These are phyloP conservation scores for Cydia pomonella DNA, from an alignment of 1,140 invertebrate species.

Conservation along the genomic window DNA sequence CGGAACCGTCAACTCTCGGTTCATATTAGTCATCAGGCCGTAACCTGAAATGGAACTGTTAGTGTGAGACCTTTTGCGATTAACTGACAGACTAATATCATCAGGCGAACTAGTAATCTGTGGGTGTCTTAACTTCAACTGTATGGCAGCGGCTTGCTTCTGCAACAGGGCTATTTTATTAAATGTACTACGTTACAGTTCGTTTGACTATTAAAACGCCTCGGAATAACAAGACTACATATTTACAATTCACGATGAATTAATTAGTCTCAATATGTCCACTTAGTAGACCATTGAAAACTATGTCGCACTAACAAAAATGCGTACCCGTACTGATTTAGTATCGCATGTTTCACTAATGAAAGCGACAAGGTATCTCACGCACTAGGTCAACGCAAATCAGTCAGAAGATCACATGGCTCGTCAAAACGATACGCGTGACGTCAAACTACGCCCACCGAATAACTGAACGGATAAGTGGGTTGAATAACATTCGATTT, in stretches of 20 bases:
- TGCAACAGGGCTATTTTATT: no score
- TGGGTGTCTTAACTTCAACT: no score
- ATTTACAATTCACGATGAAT: no score
- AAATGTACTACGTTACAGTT: no score
- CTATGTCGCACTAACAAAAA: not conserved
- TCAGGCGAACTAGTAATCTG: no score
- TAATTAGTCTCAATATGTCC: not conserved
- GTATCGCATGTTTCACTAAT: not conserved
- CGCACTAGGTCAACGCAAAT: not conserved
- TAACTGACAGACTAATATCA: no score
- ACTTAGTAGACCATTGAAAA: not conserved
- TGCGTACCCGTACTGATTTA: not conserved
- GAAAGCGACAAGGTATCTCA: not conserved
- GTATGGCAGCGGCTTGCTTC: no score
- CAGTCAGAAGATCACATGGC: not conserved
- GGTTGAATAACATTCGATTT: slow-evolving; percentile 10
- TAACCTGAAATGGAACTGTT: no score
- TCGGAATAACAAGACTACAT: slow-evolving; percentile 5
- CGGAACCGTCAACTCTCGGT: no score
- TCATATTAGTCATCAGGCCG: no score
- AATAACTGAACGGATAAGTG: not conserved
- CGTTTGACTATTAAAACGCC: no score
- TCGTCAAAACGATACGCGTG: not conserved
- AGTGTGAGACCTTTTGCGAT: no score
- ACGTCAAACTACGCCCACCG: not conserved